Conservation (phyloP, 1,140 invertebrate genomes). For the Bombus difficillimus region DNA sequence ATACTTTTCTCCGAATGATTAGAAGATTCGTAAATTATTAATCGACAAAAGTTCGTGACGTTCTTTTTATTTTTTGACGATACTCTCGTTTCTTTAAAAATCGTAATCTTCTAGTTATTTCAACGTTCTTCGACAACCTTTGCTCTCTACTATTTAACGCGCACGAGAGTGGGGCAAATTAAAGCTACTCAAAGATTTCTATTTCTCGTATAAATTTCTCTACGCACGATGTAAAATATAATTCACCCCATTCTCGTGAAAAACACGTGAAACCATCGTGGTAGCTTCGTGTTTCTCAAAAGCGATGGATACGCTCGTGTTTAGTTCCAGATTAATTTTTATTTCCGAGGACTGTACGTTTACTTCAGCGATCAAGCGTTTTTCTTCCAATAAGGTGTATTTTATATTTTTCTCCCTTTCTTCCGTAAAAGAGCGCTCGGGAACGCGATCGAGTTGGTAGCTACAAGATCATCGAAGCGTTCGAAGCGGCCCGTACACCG, state of each 20-base stretch:
- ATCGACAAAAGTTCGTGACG: neutral
- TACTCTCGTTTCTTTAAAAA: neutral
- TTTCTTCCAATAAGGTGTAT: neutral
- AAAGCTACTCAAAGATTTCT: neutral
- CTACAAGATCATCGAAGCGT: neutral
- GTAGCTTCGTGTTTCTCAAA: neutral
- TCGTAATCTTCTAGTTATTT: neutral
- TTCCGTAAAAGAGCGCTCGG: too few species aligned
- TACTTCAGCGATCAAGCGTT: slow-evolving; percentile 8
- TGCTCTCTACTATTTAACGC: neutral
- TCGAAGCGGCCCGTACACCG: slow-evolving; percentile 6
- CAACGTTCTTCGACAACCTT: too few species aligned
- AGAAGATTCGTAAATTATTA: neutral
- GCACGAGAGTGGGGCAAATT: neutral
- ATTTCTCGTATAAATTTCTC: neutral
- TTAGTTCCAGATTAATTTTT: slow-evolving; percentile 10
- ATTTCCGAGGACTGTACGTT: slow-evolving; percentile 13
- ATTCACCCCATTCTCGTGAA: neutral
- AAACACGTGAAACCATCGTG: neutral
- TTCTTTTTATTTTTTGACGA: neutral
- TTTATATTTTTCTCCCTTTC: neutral
- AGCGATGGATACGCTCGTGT: neutral
- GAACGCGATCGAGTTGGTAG: slow-evolving; percentile 8
- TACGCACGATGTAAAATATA: neutral
- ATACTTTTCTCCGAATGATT: neutral